Conservation (phyloP, 2,888 invertebrate genomes). For the Hirudinaria manillensis region DNA sequence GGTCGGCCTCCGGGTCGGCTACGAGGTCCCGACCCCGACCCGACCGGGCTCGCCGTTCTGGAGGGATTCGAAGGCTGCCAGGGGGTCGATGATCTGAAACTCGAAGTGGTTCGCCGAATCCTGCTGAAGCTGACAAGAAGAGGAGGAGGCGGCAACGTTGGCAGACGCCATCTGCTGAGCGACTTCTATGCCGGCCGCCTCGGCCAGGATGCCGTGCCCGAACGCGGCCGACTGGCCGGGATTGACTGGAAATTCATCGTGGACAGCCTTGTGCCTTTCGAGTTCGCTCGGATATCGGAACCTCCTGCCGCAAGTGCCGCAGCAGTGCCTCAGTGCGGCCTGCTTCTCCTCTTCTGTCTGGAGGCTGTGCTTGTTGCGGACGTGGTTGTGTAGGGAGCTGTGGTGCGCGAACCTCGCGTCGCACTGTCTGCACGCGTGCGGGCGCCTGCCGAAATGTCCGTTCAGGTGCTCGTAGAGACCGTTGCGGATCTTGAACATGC, state of each 20-base stretch:
- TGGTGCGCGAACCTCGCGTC: conserved; percentile 37
- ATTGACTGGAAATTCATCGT: conserved; percentile 18
- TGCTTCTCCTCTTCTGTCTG: conserved; percentile 34
- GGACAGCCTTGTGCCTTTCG: conserved; percentile 34
- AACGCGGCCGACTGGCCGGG: not conserved
- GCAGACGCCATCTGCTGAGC: not conserved
- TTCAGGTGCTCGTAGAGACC: conserved; percentile 39
- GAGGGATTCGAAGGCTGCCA: conserved; percentile 12
- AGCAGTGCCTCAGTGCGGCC: conserved; percentile 32
- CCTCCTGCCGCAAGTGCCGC: conserved; percentile 31
- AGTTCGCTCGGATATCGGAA: conserved; percentile 37
- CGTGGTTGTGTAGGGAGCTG: conserved; percentile 37
- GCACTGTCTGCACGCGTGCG: conserved; percentile 35
- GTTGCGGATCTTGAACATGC: conserved; percentile 36
- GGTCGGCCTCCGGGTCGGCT: not conserved
- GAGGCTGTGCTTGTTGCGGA: conserved; percentile 36
- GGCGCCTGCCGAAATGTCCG: conserved; percentile 36
- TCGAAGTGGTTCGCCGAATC: conserved; percentile 17
- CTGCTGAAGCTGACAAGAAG: not conserved
- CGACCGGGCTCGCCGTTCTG: not conserved
- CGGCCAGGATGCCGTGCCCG: not conserved
- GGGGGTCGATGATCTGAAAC: conserved; percentile 25
- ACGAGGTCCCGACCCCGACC: not conserved
- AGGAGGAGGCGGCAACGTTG: not conserved
- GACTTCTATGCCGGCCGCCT: not conserved